Percentiles rank a stretch among this genome's conserved stretches.
These are phyloP conservation scores for Odontomachus brunneus DNA, from an alignment of 1,140 invertebrate genomes.

Conservation along the genomic window DNA sequence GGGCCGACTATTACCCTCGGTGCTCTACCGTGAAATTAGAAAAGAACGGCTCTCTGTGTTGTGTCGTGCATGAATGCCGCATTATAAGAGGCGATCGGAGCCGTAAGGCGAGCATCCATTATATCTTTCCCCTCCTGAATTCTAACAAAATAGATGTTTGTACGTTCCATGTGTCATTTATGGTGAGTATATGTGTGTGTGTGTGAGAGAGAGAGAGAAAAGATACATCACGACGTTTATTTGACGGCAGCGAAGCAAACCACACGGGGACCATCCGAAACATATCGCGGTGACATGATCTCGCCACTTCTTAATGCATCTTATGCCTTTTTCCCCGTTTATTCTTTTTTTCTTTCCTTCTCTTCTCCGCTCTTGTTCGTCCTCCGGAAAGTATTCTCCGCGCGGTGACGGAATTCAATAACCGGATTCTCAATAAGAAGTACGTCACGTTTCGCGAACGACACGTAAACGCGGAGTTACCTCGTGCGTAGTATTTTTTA, in stretches of 20 bases:
- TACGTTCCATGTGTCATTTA: constrained; percentile 1
- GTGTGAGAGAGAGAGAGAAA: constrained; percentile 4
- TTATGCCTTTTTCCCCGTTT: too few species aligned
- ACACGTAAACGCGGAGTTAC: neutral
- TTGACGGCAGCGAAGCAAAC: constrained; percentile 4
- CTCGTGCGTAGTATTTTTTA: constrained; percentile 17
- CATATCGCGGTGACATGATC: constrained; percentile 12
- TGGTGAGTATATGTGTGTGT: too few species aligned
- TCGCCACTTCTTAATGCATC: neutral
- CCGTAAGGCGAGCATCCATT: neutral
- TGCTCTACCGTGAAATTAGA: constrained; percentile 60
- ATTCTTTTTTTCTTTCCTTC: too few species aligned
- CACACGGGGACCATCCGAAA: neutral
- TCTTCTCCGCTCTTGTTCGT: neutral
- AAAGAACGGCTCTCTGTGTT: constrained; percentile 42
- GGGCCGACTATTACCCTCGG: constrained; percentile 53
- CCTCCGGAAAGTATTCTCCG: neutral
- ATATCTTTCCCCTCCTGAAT: constrained; percentile 23
- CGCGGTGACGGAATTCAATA: constrained; percentile 12
- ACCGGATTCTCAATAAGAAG: constrained; percentile 7
- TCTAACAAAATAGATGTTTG: constrained; percentile 48
- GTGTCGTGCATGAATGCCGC: constrained; percentile 38
- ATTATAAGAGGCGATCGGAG: constrained; percentile 40
- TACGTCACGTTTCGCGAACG: neutral
- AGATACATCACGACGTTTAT: constrained; percentile 21